Conservation (phyloP, 2,888 invertebrate genomes). For the Noctuana brunneofusca region DNA sequence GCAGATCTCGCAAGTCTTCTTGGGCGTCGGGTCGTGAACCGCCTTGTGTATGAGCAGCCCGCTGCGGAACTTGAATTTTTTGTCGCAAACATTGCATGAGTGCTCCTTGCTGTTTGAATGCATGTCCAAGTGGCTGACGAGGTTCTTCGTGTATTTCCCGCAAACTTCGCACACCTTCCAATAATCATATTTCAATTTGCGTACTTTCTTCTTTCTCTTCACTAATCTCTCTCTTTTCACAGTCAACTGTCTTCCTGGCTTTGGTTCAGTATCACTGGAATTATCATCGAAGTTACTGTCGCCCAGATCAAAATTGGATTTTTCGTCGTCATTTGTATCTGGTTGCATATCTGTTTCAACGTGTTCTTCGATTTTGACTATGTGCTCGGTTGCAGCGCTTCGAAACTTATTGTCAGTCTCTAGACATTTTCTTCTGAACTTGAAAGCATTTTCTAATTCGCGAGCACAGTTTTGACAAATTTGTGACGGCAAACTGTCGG, state of each 20-base stretch:
- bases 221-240: conserved; percentile 41
- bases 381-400: conserved; percentile 39
- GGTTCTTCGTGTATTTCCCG: conserved; percentile 71
- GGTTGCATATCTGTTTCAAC: conserved; percentile 44
- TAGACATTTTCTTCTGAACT: conserved; percentile 75
- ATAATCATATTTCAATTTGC: conserved; percentile 67
- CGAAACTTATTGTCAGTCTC: conserved; percentile 63
- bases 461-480: conserved; percentile 68
- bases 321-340: conserved; percentile 40
- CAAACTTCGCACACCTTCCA: conserved; percentile 77
- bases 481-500: conserved; percentile 65
- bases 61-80: conserved; percentile 77
- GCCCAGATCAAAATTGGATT: conserved; percentile 41
- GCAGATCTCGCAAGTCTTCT: conserved; percentile 77
- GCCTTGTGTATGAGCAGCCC: conserved; percentile 73
- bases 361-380: conserved; percentile 59
- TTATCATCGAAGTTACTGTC: conserved; percentile 49
- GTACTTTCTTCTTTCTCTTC: conserved; percentile 50
- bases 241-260: conserved; percentile 42
- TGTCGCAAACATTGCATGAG: conserved; percentile 73
- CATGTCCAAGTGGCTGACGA: conserved; percentile 69
- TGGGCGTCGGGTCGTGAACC: conserved; percentile 71
- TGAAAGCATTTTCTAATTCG: conserved; percentile 72
- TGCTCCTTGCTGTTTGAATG: conserved; percentile 68
- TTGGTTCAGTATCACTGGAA: conserved; percentile 38